Percentiles rank a stretch among this genome's conserved stretches.
phyloP scores from a whole-genome alignment of 2,888 invertebrate species.

The Macaria notata region DNA sequence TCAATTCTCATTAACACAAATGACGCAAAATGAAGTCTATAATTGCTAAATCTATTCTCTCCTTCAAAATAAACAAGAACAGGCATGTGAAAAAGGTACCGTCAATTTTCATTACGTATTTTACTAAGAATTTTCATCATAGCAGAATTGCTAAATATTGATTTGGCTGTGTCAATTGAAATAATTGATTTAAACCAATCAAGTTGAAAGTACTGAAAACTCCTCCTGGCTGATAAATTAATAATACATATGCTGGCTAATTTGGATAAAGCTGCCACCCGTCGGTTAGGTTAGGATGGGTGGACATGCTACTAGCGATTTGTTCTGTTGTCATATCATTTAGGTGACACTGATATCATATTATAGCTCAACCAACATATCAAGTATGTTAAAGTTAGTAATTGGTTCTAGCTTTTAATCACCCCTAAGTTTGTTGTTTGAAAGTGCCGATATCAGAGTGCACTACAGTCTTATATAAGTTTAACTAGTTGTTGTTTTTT shows the following conservation, averaged over 20 bases:
- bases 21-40: background rate
- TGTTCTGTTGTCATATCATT: background rate
- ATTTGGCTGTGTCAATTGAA: conserved; percentile 22
- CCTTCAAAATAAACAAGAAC: conserved; percentile 14
- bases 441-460: too few species aligned
- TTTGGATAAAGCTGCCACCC: conserved; percentile 50
- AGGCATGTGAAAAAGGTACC: conserved; percentile 16
- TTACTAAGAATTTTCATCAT: background rate
- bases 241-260: conserved; percentile 58
- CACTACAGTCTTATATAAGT: too few species aligned
- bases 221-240: conserved; percentile 51
- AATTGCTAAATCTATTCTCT: background rate
- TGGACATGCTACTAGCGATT: conserved; percentile 3
- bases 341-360: too few species aligned
- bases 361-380: too few species aligned
- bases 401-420: too few species aligned
- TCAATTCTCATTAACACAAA: background rate
- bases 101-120: conserved; percentile 11
- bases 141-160: conserved; percentile 11
- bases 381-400: too few species aligned
- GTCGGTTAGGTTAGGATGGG: conserved; percentile 35
- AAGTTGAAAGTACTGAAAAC: conserved; percentile 43
- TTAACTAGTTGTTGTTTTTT: too few species aligned
- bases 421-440: too few species aligned
- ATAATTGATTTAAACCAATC: conserved; percentile 44